Evolutionary conservation across 1,140 invertebrate genomes (phyloP).

Genomic region (Physella acuta): DNA sequence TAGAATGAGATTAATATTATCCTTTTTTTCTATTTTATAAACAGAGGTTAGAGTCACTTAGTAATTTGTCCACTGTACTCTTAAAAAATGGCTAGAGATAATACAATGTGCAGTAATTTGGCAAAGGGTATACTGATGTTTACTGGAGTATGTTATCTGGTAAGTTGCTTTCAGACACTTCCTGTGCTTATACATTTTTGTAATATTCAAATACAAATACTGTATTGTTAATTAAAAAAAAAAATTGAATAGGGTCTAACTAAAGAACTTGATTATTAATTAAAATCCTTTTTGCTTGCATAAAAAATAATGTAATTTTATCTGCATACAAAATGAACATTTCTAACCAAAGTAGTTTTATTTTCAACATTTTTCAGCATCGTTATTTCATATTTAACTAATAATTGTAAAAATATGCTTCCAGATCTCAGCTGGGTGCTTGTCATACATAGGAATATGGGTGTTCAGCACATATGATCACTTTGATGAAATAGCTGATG

Average conservation of each 20-base stretch:
- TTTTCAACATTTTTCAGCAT: no score
- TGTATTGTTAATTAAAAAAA: no score
- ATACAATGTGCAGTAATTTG: not conserved
- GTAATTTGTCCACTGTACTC: no score
- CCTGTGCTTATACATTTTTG: not conserved
- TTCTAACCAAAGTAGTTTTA: no score
- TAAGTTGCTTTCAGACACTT: not conserved
- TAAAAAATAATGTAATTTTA: no score
- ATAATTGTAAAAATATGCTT: no score
- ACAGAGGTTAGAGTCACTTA: no score
- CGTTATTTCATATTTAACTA: no score
- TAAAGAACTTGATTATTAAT: not conserved
- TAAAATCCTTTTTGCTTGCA: no score
- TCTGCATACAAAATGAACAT: no score
- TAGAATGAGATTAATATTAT: no score
- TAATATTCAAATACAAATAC: not conserved
- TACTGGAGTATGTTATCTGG: conserved; percentile 6
- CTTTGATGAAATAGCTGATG: conserved; percentile 48
- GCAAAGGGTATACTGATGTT: conserved; percentile 9
- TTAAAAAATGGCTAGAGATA: not conserved
- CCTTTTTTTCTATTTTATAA: no score
- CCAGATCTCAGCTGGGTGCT: conserved; percentile 48
- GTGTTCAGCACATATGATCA: conserved; percentile 54
- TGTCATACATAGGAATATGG: conserved; percentile 52
- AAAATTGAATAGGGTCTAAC: not conserved